phyloP scores from a whole-genome alignment of 2,113 vertebrate genomes.

The rabbit (Oryctolagus cuniculus) region mOryCun1.1 NC_091435.1:30712001-30712500 shows the following conservation, averaged over 20 bases:
- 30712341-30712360: background rate
- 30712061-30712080: no score
- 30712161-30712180: background rate
- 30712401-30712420: background rate
- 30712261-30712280: background rate
- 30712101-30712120: no score
- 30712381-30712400: background rate
- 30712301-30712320: background rate
- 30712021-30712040: no score
- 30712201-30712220: background rate
- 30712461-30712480: background rate
- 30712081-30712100: no score
- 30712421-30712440: constrained; percentile 16
- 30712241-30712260: background rate
- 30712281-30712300: background rate
- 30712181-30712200: background rate
- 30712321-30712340: background rate
- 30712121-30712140: no score
- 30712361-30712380: background rate
- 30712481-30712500: background rate
- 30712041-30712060: no score
- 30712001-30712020: no score
- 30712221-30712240: background rate
- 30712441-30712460: background rate
- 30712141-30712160: no score